phyloP scores from a whole-genome alignment of 2,797 vertebrate species.

The Octomys mimax region DNA sequence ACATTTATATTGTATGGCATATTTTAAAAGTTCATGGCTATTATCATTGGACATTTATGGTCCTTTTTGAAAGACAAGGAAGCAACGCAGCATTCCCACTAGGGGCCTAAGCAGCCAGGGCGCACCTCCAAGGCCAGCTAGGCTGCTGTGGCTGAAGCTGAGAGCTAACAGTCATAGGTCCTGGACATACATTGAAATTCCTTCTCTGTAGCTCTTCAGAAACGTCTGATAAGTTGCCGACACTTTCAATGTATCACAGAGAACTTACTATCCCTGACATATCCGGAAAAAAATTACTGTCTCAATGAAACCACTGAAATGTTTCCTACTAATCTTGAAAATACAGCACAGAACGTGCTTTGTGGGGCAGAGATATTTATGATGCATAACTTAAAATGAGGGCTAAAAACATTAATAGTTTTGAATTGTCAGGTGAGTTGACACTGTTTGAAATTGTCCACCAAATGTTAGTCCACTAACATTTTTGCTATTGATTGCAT shows the following conservation, averaged over 20 bases:
- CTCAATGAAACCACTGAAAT: neutral
- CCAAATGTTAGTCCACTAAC: neutral
- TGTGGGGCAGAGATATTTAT: neutral
- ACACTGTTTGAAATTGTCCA: neutral
- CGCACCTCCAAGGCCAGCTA: neutral
- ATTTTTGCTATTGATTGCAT: neutral
- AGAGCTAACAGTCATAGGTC: neutral
- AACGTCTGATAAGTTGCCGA: neutral
- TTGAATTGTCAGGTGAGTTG: neutral
- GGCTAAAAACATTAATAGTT: neutral
- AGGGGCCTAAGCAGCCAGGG: fast-evolving
- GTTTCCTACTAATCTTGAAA: constrained; percentile 33
- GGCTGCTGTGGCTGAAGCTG: neutral
- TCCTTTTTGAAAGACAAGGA: constrained; percentile 18
- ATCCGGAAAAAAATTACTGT: neutral
- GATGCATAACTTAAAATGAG: neutral
- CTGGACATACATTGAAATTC: too few species aligned
- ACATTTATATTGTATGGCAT: neutral
- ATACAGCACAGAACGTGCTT: neutral
- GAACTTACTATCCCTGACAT: neutral
- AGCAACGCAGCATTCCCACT: neutral
- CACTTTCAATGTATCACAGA: neutral
- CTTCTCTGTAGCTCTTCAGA: neutral
- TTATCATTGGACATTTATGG: neutral
- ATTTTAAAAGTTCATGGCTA: constrained; percentile 42